Base-by-base conservation (phyloP, 2,113 vertebrate species). In the Ochotona curzoniae region DNA sequence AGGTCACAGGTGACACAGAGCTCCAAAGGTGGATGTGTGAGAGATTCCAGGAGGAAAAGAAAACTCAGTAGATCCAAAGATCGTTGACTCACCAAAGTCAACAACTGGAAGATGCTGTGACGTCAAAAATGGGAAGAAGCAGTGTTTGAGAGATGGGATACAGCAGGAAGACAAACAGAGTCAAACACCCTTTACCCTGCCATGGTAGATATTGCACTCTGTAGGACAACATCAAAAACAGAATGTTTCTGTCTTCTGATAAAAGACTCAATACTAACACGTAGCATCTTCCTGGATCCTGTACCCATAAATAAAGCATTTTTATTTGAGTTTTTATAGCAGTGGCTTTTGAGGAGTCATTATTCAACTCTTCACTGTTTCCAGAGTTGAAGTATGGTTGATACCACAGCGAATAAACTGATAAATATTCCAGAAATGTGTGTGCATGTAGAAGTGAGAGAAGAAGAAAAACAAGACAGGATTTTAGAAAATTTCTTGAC, bases 261-360 rank as follows among this genome's bases (percentile, higher is more conserved):
- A 14, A 47, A 89, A 20, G 20, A 83, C 67, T 35, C 4, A 32
- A 15, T 8, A 20, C 15, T 61, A 30, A 23, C 0, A 23, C 30
- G 49, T 8, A 66, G 21, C 21, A 70, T 63, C 7, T 10, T 57
- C 49, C 76, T 86, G 63, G 35, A 87, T 79, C 2, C 15, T 23
- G 5, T 49, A 74, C 44, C 35, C 38, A 60, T 9, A 7, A 44
- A 30, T 57, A 83, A 69, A 0, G 3, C 74, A 7, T 90, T 80
- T 67, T 71, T 57, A 57, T 57, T 57, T 57, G 54, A 18, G 17
- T 90, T 84, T 60, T 12, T 15, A 63, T 79, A 66, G 54, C 10
- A 90, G 26, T 74, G 20, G 12, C 80, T 83, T 81, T 81, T 82
- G 78, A 91, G 28, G 93, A 82, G 26, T 70, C 17, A 25, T 70